A percentile compares a stretch with the other conserved stretches of the same genome.
These are phyloP conservation scores for Philotrypesis tridentata DNA, from an alignment of 1,140 invertebrate genomes.

Conservation along the genomic window DNA sequence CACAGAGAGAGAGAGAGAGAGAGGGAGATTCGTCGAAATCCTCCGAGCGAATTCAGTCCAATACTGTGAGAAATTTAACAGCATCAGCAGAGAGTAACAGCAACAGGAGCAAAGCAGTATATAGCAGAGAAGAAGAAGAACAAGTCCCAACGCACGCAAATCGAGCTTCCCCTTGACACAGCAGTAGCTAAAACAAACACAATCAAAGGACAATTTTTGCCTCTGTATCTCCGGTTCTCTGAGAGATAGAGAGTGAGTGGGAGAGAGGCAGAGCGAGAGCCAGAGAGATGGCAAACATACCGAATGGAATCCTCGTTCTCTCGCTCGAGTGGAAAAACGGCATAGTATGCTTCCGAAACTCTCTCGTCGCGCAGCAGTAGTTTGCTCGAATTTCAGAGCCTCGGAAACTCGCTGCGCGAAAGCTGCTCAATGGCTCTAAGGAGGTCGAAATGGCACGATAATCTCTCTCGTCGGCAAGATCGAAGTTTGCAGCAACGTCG, in stretches of 20 bases:
- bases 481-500: slow-evolving; percentile 10
- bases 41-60: neutral
- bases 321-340: neutral
- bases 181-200: slow-evolving; percentile 40
- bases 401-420: neutral
- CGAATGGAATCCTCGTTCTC: neutral
- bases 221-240: slow-evolving; percentile 9
- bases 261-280: too few relatives aligned
- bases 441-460: slow-evolving; percentile 42
- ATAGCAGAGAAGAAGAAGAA: too few relatives aligned
- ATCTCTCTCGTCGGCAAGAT: slow-evolving; percentile 17
- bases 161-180: slow-evolving; percentile 19
- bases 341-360: neutral
- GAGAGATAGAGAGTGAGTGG: too few relatives aligned
- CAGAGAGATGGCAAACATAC: neutral
- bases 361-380: neutral
- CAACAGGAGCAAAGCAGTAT: too few relatives aligned
- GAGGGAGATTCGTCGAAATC: neutral
- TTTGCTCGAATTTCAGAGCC: slow-evolving; percentile 23
- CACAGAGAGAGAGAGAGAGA: too few relatives aligned
- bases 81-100: too few relatives aligned
- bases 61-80: neutral
- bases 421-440: slow-evolving; percentile 39
- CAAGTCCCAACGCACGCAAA: neutral
- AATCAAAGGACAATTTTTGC: slow-evolving; percentile 48